phyloP scores from a whole-genome alignment of 2,888 invertebrate species.

The Cryptocephalus moraei region DNA sequence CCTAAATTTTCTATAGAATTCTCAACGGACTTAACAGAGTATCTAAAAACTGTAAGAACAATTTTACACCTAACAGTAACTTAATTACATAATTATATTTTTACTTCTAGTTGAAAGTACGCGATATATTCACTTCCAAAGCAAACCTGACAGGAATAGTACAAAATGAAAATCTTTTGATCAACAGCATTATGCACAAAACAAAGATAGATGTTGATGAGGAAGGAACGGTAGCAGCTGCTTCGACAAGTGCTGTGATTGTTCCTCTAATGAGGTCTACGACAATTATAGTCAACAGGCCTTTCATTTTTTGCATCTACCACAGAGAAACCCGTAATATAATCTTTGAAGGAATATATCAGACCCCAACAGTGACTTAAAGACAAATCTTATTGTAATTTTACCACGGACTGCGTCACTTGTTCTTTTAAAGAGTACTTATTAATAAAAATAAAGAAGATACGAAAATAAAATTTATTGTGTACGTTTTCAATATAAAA shows the following conservation, averaged over 20 bases:
- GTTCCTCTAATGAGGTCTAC: conserved; percentile 49
- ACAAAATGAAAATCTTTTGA: conserved; percentile 32
- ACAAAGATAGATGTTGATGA: conserved; percentile 57
- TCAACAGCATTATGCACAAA: conserved; percentile 51
- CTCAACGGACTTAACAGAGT: conserved; percentile 41
- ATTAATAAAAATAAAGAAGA: too few relatives aligned
- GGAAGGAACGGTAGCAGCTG: conserved; percentile 54
- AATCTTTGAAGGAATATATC: conserved; percentile 23
- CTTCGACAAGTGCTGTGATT: conserved; percentile 47
- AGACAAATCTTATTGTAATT: too few relatives aligned
- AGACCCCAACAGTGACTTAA: too few relatives aligned
- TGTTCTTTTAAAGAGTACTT: too few relatives aligned
- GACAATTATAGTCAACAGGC: conserved; percentile 47
- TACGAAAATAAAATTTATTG: too few relatives aligned
- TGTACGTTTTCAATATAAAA: too few relatives aligned
- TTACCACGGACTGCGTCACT: too few relatives aligned
- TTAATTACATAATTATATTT: conserved; percentile 5
- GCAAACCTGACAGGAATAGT: conserved; percentile 51
- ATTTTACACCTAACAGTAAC: not conserved
- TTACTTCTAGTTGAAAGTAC: conserved; percentile 48
- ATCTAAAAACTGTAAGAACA: conserved; percentile 42
- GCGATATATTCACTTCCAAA: conserved; percentile 43
- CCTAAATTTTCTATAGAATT: conserved; percentile 54
- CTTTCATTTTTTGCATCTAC: conserved; percentile 56
- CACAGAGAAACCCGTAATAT: conserved; percentile 44